Base-by-base conservation (phyloP, 2,888 invertebrate species). In the Rotaria socialis region DNA sequence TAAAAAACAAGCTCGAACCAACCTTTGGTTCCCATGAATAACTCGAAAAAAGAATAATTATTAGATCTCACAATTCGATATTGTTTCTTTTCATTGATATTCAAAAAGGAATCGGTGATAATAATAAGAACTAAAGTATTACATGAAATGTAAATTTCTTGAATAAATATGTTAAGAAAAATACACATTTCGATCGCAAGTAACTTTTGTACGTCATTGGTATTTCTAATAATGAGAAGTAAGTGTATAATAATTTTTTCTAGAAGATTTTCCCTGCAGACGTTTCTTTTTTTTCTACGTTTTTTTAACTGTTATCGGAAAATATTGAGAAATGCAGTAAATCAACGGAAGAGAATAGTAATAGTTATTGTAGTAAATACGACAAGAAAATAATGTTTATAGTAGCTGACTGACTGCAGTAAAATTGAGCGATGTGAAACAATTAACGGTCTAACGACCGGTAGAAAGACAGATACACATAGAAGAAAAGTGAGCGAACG, bases 341-440 rank as follows among this genome's bases (percentile, higher is more conserved):
- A 35, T 41, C 19, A 27, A 67, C 35, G 67, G 67, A 41, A 35
- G 35, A 67, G 35, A 67, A 41, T 67, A 67, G 67, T 60, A 60
- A 60, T 60, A 60, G 27, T 67, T 67, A 67, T 67, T 19, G 67
- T 35, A 67, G 67, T 41, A 67, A 35, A 67, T 41, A 67, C 35
- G 67, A 14, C 67, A 19, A 67, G 19, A 67, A 41, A 67, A 67
- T 67, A 67, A 67, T 67, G 67, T 67, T 67, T 35, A 41, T 41
- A 67, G 67, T 35, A 27, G 67, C 67, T 67, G 67, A 67, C 67
- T 35, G 67, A 35, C 35, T 67, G 16, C 35, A 0, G 35, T 35
- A 67, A 67, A 67, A 67, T 67, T 67, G 67, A 67, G 19, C 67
- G 67, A 35, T 35, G 67, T 67, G 67, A 67, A 67, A 67, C 67